These are phyloP conservation scores for Petrophora chlorosata DNA, from an alignment of 2,888 invertebrate genomes.

Conservation along the genomic window DNA sequence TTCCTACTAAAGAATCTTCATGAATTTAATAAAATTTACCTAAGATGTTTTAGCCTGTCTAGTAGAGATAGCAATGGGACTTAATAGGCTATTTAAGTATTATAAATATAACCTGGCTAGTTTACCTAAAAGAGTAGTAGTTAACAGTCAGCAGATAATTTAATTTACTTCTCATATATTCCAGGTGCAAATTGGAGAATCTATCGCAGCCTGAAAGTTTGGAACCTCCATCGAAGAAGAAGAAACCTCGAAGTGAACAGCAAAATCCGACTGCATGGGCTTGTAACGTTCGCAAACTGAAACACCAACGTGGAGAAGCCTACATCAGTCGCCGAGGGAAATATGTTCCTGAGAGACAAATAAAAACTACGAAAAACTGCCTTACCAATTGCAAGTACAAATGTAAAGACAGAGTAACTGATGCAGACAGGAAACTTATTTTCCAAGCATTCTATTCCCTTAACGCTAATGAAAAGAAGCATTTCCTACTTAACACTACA, in stretches of 20 bases:
- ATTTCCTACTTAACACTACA: slow-evolving; percentile 72
- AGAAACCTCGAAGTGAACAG: slow-evolving; percentile 53
- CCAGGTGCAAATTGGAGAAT: slow-evolving; percentile 51
- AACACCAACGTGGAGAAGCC: slow-evolving; percentile 75
- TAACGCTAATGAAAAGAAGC: slow-evolving; percentile 72
- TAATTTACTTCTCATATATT: too few species aligned
- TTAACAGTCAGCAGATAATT: too few species aligned
- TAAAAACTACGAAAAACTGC: slow-evolving; percentile 71
- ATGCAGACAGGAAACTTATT: slow-evolving; percentile 67
- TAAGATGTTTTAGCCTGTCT: too few species aligned
- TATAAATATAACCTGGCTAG: too few species aligned
- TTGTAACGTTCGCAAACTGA: slow-evolving; percentile 68
- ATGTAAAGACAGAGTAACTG: slow-evolving; percentile 68
- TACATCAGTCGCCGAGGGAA: slow-evolving; percentile 73
- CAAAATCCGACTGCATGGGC: slow-evolving; percentile 73
- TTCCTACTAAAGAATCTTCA: too few species aligned
- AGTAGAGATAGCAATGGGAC: too few species aligned
- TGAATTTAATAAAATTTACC: too few species aligned
- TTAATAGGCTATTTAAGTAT: too few species aligned
- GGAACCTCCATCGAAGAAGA: slow-evolving; percentile 40
- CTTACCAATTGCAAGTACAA: slow-evolving; percentile 68
- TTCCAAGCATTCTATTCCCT: slow-evolving; percentile 75
- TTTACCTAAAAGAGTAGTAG: too few species aligned
- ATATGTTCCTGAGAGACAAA: slow-evolving; percentile 64
- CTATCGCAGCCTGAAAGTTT: slow-evolving; percentile 28